Percentiles rank a stretch among this genome's conserved stretches.
These are phyloP conservation scores for Encarsia formosa DNA, from an alignment of 2,888 invertebrate species.

Conservation along the genomic window DNA sequence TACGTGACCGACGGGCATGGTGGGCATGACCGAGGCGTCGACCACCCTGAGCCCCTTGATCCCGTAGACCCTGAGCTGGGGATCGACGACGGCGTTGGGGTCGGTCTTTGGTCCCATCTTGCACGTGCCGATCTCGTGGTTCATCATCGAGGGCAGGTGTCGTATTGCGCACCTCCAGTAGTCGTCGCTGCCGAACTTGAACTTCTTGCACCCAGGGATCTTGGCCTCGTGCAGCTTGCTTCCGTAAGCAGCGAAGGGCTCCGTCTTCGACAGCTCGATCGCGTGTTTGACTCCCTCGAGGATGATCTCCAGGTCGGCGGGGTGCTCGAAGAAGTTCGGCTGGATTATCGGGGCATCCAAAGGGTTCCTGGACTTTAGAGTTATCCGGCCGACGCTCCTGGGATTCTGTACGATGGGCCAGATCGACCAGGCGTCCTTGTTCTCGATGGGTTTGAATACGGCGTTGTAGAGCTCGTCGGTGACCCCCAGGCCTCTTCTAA, in stretches of 20 bases:
- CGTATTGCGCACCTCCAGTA: conserved; percentile 66
- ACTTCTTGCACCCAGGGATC: conserved; percentile 57
- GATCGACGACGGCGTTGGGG: conserved; percentile 57
- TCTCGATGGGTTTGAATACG: conserved; percentile 51
- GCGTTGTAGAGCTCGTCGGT: conserved; percentile 48
- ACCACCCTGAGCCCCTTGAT: conserved; percentile 55
- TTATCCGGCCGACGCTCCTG: conserved; percentile 65
- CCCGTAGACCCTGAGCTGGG: conserved; percentile 55
- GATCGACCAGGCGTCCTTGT: conserved; percentile 53
- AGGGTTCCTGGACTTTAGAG: conserved; percentile 68
- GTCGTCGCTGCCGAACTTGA: conserved; percentile 55
- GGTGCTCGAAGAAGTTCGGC: conserved; percentile 74
- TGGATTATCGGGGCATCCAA: conserved; percentile 69
- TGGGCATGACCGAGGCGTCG: conserved; percentile 60
- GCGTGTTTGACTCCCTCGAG: conserved; percentile 57
- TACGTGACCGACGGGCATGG: conserved; percentile 58
- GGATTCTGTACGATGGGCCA: conserved; percentile 71
- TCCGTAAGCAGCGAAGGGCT: conserved; percentile 52
- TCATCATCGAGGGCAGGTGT: conserved; percentile 60
- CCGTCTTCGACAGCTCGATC: conserved; percentile 53
- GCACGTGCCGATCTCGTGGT: conserved; percentile 61
- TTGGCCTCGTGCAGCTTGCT: conserved; percentile 47
- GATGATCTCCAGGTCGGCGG: conserved; percentile 48
- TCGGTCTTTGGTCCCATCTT: conserved; percentile 58
- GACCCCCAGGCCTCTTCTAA: conserved; percentile 44